Evolutionary conservation across 35 echinoderm and acorn worm species (phyloP).

Genomic region (Chiridota heheva): DNA sequence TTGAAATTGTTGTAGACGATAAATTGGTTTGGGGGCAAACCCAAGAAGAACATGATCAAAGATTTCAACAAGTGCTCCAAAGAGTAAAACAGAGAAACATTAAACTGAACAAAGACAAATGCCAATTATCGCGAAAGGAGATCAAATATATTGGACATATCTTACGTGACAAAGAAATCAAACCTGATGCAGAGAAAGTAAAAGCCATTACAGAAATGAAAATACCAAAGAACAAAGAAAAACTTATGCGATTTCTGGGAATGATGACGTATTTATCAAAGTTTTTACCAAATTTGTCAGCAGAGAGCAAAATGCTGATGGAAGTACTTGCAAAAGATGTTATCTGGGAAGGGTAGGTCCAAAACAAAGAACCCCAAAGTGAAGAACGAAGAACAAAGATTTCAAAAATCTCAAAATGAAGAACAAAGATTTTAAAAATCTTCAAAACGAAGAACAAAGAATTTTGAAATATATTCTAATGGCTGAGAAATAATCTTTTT

Average conservation of each 20-base stretch:
- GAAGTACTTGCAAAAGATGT: neutral
- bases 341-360: neutral
- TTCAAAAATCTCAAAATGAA: slow-evolving; percentile 2
- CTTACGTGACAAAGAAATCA: neutral
- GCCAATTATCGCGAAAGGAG: neutral
- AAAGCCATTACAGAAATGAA: neutral
- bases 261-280: slow-evolving; percentile 4
- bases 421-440: neutral
- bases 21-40: slow-evolving; percentile 7
- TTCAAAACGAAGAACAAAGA: neutral
- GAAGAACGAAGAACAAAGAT: slow-evolving; percentile 1
- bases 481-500: no score
- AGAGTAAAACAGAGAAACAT: neutral
- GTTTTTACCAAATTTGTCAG: slow-evolving; percentile 19
- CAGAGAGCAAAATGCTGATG: neutral
- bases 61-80: neutral
- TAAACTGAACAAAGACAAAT: neutral
- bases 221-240: neutral
- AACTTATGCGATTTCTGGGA: neutral
- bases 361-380: neutral
- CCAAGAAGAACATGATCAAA: slow-evolving; percentile 1
- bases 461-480: no score
- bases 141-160: slow-evolving; percentile 22
- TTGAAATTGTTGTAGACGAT: slow-evolving; percentile 21
- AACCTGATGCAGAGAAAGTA: slow-evolving; percentile 17